Evolutionary conservation across 2,797 vertebrate species (phyloP).

Genomic region (Microcaecilia unicolor): DNA sequence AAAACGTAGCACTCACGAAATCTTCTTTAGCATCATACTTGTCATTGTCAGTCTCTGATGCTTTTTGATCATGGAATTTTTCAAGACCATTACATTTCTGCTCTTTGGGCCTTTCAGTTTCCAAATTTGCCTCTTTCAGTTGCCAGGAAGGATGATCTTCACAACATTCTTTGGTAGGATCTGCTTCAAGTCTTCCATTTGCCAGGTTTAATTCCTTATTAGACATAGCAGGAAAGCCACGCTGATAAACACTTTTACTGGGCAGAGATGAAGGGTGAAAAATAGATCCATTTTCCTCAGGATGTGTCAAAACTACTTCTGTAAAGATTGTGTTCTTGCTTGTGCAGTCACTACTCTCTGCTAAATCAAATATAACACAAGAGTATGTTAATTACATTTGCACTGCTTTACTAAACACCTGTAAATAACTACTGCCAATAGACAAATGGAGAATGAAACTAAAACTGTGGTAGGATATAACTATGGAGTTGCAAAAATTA

Average conservation of each 20-base stretch:
- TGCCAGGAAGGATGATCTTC: slow-evolving; percentile 14
- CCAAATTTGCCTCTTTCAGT: not conserved
- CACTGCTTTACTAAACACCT: not conserved
- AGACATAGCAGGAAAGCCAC: not conserved
- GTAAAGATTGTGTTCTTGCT: slow-evolving; percentile 15
- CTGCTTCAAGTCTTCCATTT: slow-evolving; percentile 9
- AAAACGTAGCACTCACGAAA: slow-evolving; percentile 19
- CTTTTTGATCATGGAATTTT: slow-evolving; percentile 13
- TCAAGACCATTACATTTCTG: not conserved
- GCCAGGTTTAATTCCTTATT: not conserved
- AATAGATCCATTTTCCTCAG: slow-evolving; percentile 21
- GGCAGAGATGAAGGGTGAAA: slow-evolving; percentile 15
- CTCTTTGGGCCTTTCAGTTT: not conserved
- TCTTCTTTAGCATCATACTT: not conserved
- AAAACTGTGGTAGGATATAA: slow-evolving; percentile 64
- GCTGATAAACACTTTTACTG: slow-evolving; percentile 16
- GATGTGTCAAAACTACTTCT: slow-evolving; percentile 12
- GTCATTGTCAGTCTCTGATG: slow-evolving; percentile 3
- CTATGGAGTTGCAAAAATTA: slow-evolving; percentile 64
- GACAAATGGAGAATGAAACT: slow-evolving; percentile 80
- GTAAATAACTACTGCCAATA: slow-evolving; percentile 42
- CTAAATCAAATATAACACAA: slow-evolving; percentile 35
- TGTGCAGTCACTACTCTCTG: slow-evolving; percentile 26
- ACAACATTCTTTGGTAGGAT: slow-evolving; percentile 2
- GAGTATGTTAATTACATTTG: slow-evolving; percentile 13